Evolutionary conservation across 2,113 vertebrate species (phyloP).

Genomic region (Forbesichthys papilliferus): DNA sequence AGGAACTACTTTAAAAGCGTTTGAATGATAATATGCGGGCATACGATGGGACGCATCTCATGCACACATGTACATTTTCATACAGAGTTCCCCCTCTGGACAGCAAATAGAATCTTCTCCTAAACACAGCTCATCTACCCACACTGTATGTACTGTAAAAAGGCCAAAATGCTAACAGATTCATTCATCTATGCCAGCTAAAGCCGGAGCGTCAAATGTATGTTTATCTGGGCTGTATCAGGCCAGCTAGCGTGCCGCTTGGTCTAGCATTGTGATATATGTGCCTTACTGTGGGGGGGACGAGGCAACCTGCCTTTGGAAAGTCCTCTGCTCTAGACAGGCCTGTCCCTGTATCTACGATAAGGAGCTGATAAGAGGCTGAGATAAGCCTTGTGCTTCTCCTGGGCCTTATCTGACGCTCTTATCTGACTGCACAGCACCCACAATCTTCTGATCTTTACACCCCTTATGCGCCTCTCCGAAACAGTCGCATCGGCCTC

Average conservation of each 20-base stretch:
- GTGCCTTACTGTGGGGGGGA: constrained; percentile 45
- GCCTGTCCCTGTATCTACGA: constrained; percentile 69
- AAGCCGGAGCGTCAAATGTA: constrained; percentile 20
- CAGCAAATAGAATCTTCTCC: neutral
- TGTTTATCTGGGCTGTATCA: constrained; percentile 16
- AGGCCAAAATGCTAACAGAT: constrained; percentile 6
- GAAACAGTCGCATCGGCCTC: constrained; percentile 64
- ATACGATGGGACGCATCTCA: too few relatives aligned
- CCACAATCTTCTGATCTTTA: constrained; percentile 69
- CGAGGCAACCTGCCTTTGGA: constrained; percentile 73
- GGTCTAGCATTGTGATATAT: constrained; percentile 26
- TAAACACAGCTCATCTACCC: constrained; percentile 40
- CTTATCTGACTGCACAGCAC: constrained; percentile 75
- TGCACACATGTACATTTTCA: neutral
- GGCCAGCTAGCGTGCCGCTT: constrained; percentile 23
- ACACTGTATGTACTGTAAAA: constrained; percentile 1
- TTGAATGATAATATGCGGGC: too few relatives aligned
- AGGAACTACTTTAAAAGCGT: too few relatives aligned
- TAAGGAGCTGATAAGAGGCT: constrained; percentile 73
- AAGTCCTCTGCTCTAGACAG: constrained; percentile 78
- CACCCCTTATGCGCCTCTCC: constrained; percentile 74
- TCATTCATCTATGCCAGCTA: neutral
- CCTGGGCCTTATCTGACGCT: constrained; percentile 72
- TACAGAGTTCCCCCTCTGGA: neutral
- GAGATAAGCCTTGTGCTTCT: constrained; percentile 74